Percentiles rank a stretch among this genome's conserved stretches.
Evolutionary conservation across 2,888 invertebrate genomes (phyloP).

Genomic region (Diloba caeruleocephala): DNA sequence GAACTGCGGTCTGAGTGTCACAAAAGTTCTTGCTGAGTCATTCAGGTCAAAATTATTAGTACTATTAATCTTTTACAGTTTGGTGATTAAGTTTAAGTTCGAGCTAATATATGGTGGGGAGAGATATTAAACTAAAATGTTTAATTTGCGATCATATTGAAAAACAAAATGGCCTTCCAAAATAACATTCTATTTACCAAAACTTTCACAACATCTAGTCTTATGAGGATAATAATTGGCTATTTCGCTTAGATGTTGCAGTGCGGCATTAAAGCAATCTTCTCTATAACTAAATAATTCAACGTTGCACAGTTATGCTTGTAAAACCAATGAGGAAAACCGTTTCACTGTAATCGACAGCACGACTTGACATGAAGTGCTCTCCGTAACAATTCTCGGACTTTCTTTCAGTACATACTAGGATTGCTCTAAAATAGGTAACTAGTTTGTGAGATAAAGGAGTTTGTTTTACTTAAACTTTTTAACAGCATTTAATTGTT

Average conservation of each 20-base stretch:
- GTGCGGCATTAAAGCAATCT: constrained; percentile 23
- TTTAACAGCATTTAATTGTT: not conserved
- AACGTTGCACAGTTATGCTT: constrained; percentile 22
- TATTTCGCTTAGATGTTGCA: not conserved
- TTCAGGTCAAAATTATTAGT: no score
- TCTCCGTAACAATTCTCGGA: constrained; percentile 7
- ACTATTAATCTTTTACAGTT: no score
- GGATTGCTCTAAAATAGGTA: constrained; percentile 6
- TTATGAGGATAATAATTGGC: constrained; percentile 21
- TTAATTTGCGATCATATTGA: not conserved
- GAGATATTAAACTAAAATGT: no score
- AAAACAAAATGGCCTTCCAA: constrained; percentile 1
- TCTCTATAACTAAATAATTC: constrained; percentile 29
- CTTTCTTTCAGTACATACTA: constrained; percentile 7
- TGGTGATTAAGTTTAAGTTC: no score
- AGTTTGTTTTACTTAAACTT: not conserved
- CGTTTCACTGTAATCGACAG: constrained; percentile 36
- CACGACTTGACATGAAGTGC: constrained; percentile 6
- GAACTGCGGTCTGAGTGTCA: no score
- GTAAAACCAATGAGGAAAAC: constrained; percentile 17
- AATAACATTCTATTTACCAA: constrained; percentile 6
- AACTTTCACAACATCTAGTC: constrained; percentile 2
- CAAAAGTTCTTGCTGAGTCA: no score
- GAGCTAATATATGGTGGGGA: no score
- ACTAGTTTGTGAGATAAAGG: not conserved